Evolutionary conservation across 2,888 invertebrate genomes (phyloP), one percentile per base, ranked within the genome.

Genomic region (Caenorhabditis virilis): DNA sequence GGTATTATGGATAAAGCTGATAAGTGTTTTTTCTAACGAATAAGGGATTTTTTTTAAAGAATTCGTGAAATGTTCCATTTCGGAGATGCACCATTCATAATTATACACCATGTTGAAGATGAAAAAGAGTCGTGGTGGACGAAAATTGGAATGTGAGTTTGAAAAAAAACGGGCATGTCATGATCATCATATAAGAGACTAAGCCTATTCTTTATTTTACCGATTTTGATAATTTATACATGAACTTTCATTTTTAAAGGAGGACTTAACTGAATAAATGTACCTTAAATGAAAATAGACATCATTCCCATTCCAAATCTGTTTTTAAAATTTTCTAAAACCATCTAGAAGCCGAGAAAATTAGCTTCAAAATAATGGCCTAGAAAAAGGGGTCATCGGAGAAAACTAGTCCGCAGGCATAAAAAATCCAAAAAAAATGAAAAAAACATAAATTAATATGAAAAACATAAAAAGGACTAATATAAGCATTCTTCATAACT

Each of bases 61-160:
- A 42, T 42, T 42, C 42, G 25, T 23, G 42, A 42, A 9, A 42
- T 42, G 42, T 42, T 42, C 23, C 20, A 42, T 42, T 62, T 62
- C 27, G 52, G 53, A 13, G 62, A 62, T 9, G 56, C 62, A 7
- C 56, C 56, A 15, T 55, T 55, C 41, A 57, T 62, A 13, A 36
- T 62, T 5, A 35, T 62, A 18, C n/a, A n/a, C n/a, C 55, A 62
- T 50, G 62, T 55, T 36, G 18, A 20, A 13, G 38, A 18, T n/a
- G 52, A 62, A n/a, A 45, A 33, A n/a, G 25, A 39, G 6, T 49
- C 62, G 26, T 62, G 56, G 56, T 62, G 53, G 45, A 48, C 43
- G 39, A 62, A 52, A 22, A 45, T 62, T 9, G 62, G 48, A 43
- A 42, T 62, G 62, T 62, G 15, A 48, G 56, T 38, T n/a, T 15